These are phyloP conservation scores for Microcebus lehilahytsara DNA, from an alignment of 2,113 vertebrate species.

Conservation along the genomic window DNA sequence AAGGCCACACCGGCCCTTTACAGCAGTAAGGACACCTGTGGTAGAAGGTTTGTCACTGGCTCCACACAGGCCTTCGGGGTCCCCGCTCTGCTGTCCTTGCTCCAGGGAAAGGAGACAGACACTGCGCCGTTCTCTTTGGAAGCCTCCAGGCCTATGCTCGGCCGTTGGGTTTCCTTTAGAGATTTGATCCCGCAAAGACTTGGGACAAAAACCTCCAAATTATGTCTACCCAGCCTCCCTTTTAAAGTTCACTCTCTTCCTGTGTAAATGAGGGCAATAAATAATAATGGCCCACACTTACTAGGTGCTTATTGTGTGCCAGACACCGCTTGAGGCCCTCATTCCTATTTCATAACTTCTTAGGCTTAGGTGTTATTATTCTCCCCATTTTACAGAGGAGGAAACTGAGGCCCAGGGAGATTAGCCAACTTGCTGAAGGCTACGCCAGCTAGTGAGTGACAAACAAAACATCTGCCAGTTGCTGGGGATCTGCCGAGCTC, in stretches of 20 bases:
- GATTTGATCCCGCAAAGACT: not conserved
- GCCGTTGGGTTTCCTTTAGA: not conserved
- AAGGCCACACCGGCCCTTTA: not conserved
- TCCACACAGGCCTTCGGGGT: not conserved
- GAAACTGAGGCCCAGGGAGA: not conserved
- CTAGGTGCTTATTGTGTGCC: not conserved
- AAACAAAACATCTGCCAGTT: not conserved
- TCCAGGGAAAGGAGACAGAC: not conserved
- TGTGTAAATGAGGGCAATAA: not conserved
- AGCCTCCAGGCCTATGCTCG: not conserved
- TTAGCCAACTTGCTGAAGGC: not conserved
- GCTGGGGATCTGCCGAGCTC: not conserved
- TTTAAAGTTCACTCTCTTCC: constrained; percentile 24
- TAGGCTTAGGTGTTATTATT: not conserved
- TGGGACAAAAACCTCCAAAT: not conserved
- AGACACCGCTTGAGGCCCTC: not conserved
- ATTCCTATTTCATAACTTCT: not conserved
- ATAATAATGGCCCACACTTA: not conserved
- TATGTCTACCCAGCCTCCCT: not conserved
- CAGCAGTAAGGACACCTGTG: not conserved
- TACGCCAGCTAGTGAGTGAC: not conserved
- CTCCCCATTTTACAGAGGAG: not conserved
- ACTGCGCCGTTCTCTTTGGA: not conserved
- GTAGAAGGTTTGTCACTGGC: accelerated
- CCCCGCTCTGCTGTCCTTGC: not conserved